Percentiles rank a stretch among this genome's conserved stretches.
Evolutionary conservation across 2,888 invertebrate species (phyloP).

Genomic region (Chrysopilus asiliformis): DNA sequence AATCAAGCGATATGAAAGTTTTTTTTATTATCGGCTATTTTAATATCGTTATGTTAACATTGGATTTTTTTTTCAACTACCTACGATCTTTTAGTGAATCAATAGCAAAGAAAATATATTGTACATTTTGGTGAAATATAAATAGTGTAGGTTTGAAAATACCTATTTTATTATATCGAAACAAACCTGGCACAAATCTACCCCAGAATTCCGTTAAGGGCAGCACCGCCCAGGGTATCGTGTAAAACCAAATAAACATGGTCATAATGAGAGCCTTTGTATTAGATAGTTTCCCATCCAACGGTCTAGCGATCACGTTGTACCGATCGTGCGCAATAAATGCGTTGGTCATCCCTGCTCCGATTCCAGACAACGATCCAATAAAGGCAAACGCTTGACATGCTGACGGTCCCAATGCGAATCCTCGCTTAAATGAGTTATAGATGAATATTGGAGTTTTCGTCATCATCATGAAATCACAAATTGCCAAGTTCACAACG

Average conservation of each 20-base stretch:
- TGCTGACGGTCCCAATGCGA: conserved; percentile 55
- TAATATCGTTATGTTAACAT: too few relatives aligned
- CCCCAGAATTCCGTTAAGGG: conserved; percentile 76
- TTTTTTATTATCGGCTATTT: too few relatives aligned
- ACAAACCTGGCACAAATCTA: conserved; percentile 57
- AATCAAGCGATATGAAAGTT: too few relatives aligned
- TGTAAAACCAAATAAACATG: conserved; percentile 57
- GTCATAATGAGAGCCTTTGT: conserved; percentile 70
- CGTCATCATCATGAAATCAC: conserved; percentile 78
- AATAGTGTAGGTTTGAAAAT: too few relatives aligned
- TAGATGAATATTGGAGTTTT: conserved; percentile 74
- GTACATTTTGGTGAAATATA: too few relatives aligned
- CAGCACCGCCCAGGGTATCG: conserved; percentile 67
- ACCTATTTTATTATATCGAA: background rate
- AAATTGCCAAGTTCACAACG: conserved; percentile 67
- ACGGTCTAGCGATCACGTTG: conserved; percentile 66
- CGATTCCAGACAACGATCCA: conserved; percentile 69
- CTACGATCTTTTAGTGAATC: too few relatives aligned
- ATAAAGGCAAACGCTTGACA: conserved; percentile 65
- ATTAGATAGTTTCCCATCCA: conserved; percentile 66
- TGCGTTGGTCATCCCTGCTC: conserved; percentile 65
- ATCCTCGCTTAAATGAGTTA: conserved; percentile 67
- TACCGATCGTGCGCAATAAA: conserved; percentile 73
- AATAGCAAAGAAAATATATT: too few relatives aligned
- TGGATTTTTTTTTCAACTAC: too few relatives aligned